A percentile compares a stretch with the other conserved stretches of the same genome.
phyloP scores from a whole-genome alignment of 2,888 invertebrate genomes.

The Chrysolina americana region DNA sequence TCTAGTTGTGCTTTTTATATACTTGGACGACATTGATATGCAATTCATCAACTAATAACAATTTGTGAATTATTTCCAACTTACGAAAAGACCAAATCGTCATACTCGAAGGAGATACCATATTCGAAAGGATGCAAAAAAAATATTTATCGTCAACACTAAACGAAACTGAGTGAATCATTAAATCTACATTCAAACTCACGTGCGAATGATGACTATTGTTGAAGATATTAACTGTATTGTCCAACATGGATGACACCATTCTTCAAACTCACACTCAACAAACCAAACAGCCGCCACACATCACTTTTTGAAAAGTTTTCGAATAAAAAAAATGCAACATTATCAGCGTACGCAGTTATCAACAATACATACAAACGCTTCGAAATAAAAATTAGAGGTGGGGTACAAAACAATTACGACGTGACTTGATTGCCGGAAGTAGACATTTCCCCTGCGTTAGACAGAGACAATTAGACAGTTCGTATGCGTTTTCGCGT shows the following conservation, averaged over 20 bases:
- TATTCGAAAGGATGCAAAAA: too few species aligned
- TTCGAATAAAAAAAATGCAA: neutral
- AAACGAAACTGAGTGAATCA: neutral
- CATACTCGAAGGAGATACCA: too few species aligned
- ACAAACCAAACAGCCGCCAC: neutral
- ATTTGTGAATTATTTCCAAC: too few species aligned
- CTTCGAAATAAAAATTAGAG: constrained; percentile 41
- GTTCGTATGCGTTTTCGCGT: neutral
- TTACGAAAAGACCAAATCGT: too few species aligned
- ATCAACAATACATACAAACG: constrained; percentile 38
- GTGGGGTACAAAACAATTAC: constrained; percentile 28
- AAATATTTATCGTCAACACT: too few species aligned
- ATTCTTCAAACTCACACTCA: constrained; percentile 28
- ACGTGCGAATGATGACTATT: constrained; percentile 51
- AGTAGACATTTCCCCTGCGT: constrained; percentile 20
- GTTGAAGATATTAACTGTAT: constrained; percentile 40
- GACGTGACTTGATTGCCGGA: constrained; percentile 37
- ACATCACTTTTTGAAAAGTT: neutral
- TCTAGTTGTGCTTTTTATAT: neutral
- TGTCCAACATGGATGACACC: constrained; percentile 44
- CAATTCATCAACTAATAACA: too few species aligned
- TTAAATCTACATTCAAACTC: constrained; percentile 27
- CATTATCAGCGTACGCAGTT: constrained; percentile 11
- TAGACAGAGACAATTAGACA: constrained; percentile 29
- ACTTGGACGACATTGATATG: too few species aligned